Conservation (phyloP, 2,113 vertebrate species). For the Rhinoptilus africanus region DNA sequence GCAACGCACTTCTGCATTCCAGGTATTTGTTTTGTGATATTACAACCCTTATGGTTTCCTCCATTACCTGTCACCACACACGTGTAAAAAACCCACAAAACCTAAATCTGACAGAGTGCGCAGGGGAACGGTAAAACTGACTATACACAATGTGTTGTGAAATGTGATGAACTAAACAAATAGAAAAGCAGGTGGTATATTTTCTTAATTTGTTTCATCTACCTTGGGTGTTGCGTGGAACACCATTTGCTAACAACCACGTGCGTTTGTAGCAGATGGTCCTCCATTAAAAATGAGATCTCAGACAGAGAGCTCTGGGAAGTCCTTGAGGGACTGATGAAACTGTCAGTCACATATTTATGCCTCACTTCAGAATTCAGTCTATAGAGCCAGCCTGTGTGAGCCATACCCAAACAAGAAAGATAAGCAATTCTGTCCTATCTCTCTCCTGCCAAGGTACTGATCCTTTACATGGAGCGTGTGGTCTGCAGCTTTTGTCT, state of each 20-base stretch:
- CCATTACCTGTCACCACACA: background rate
- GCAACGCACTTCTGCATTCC: background rate
- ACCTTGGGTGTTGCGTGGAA: background rate
- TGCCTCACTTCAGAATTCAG: background rate
- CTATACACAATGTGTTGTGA: background rate
- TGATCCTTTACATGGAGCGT: background rate
- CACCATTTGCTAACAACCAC: background rate
- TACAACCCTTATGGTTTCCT: background rate
- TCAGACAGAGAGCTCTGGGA: background rate
- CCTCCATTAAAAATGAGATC: background rate
- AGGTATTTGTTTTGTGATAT: background rate
- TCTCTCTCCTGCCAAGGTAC: background rate
- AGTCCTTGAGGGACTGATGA: background rate
- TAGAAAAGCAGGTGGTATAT: slow-evolving; percentile 11
- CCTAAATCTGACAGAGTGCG: background rate
- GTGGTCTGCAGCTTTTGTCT: background rate
- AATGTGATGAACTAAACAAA: background rate
- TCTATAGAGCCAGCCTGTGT: background rate
- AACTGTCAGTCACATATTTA: background rate
- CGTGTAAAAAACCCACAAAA: background rate
- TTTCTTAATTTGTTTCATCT: slow-evolving; percentile 14
- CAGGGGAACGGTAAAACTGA: background rate
- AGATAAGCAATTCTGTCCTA: background rate
- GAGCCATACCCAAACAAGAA: background rate
- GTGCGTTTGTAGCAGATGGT: background rate